A percentile compares a stretch with the other conserved stretches of the same genome.
phyloP scores from a whole-genome alignment of 2,797 vertebrate genomes.

The Echiichthys vipera region DNA sequence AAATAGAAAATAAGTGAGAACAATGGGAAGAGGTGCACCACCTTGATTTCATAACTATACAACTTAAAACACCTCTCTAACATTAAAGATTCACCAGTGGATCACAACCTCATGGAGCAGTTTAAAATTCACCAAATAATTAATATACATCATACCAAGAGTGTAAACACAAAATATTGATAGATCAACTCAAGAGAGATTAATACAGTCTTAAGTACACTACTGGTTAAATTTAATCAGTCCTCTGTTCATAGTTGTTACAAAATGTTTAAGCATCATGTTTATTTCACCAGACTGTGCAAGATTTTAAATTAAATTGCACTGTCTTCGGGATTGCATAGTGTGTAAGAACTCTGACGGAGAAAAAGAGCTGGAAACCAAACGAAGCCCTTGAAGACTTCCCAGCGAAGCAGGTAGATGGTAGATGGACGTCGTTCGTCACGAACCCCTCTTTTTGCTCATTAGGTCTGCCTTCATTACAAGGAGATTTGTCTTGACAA shows the following conservation, averaged over 20 bases:
- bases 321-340: constrained; percentile 83
- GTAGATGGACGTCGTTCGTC: constrained; percentile 47
- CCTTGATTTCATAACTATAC: constrained; percentile 55
- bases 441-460: constrained; percentile 47
- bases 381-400: constrained; percentile 67
- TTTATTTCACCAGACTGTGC: constrained; percentile 71
- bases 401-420: constrained; percentile 63
- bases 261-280: constrained; percentile 73
- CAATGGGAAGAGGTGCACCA: constrained; percentile 64
- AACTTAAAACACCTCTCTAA: constrained; percentile 58
- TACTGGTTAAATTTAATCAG: constrained; percentile 65
- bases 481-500: constrained; percentile 48
- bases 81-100: constrained; percentile 62
- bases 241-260: constrained; percentile 65
- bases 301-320: constrained; percentile 75
- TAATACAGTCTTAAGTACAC: constrained; percentile 71
- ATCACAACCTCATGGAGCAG: constrained; percentile 60
- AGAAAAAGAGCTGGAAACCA: constrained; percentile 61
- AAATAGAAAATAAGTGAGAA: constrained; percentile 81
- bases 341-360: constrained; percentile 73
- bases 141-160: constrained; percentile 76
- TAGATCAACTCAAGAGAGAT: constrained; percentile 73
- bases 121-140: constrained; percentile 73
- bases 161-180: constrained; percentile 78
- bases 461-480: constrained; percentile 34